Evolutionary conservation across 2,888 invertebrate genomes (phyloP).

Genomic region (Caenorhabditis wallacei): DNA sequence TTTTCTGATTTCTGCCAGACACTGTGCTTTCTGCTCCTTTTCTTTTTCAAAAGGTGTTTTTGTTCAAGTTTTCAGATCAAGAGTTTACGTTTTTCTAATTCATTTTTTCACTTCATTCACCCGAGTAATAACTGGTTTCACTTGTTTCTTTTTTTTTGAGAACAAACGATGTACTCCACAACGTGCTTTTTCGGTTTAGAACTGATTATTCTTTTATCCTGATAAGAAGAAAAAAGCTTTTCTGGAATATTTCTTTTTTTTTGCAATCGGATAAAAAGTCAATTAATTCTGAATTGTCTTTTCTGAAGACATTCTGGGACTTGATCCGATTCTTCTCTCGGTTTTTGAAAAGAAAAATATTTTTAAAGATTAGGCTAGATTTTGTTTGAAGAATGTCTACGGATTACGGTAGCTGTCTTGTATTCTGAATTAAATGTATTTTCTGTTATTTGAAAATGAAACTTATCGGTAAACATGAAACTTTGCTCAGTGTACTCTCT

Average conservation of each 20-base stretch:
- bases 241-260: conserved; percentile 29
- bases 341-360: background rate
- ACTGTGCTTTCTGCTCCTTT: conserved; percentile 2
- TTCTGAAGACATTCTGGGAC: conserved; percentile 11
- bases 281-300: conserved; percentile 19
- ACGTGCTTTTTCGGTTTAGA: conserved; percentile 28
- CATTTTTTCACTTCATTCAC: background rate
- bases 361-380: background rate
- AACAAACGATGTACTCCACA: conserved; percentile 31
- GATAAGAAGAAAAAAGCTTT: conserved; percentile 14
- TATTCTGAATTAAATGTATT: background rate
- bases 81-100: background rate
- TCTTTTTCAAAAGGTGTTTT: conserved; percentile 18
- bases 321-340: conserved; percentile 3
- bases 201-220: conserved; percentile 23
- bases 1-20: conserved; percentile 29
- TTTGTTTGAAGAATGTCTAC: background rate
- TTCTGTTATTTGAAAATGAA: background rate
- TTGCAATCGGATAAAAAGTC: conserved; percentile 29
- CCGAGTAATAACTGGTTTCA: conserved; percentile 4
- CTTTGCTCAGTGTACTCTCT: background rate
- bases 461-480: background rate
- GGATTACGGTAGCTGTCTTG: conserved; percentile 6
- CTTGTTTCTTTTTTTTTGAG: background rate
- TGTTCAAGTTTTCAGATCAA: conserved; percentile 9